Evolutionary conservation across 2,113 vertebrate genomes (phyloP).

Genomic region (Lontra canadensis): DNA sequence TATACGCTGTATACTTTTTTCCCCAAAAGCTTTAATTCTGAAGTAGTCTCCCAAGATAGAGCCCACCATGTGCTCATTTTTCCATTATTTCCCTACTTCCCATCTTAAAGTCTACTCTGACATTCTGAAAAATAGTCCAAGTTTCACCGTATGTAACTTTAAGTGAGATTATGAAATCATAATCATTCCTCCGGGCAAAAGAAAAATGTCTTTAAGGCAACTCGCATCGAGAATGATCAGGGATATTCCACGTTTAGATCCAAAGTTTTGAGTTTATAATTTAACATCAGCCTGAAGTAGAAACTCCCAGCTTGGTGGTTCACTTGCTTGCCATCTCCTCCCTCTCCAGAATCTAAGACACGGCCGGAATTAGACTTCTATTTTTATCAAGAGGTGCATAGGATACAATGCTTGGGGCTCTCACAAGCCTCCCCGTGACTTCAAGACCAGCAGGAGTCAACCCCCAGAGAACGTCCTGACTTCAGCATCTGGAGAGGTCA

Average conservation of each 20-base stretch:
- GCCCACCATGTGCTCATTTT: not conserved
- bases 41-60: not conserved
- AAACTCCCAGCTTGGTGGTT: not conserved
- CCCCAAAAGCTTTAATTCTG: not conserved
- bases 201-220: conserved; percentile 26
- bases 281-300: conserved; percentile 34
- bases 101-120: not conserved
- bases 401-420: not conserved
- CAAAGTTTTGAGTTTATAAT: conserved; percentile 47
- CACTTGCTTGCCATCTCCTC: not conserved
- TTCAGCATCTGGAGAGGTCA: not conserved
- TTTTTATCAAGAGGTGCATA: not conserved
- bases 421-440: not conserved
- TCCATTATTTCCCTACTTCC: not conserved
- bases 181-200: conserved; percentile 1
- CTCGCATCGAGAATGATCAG: conserved; percentile 5
- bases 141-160: conserved; percentile 8
- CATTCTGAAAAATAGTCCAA: not conserved
- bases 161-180: conserved; percentile 45
- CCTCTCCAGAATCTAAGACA: not conserved
- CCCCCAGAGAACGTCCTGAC: not conserved
- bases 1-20: not conserved
- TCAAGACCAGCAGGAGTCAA: not conserved
- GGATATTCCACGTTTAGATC: not conserved
- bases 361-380: not conserved